Conservation (phyloP, 2,797 vertebrate species). For the Sciurus carolinensis region DNA sequence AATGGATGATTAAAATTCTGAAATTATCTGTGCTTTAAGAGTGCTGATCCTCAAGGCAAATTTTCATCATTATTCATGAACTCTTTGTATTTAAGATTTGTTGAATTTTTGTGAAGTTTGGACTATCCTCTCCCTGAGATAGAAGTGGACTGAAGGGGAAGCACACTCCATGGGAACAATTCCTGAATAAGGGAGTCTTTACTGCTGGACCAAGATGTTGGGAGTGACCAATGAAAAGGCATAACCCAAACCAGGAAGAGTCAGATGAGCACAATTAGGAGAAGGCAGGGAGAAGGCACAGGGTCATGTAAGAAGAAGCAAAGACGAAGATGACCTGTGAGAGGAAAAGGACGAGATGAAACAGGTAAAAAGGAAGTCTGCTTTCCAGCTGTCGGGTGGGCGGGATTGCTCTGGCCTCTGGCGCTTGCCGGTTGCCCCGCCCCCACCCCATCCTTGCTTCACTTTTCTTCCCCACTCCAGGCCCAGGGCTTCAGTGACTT, state of each 20-base stretch:
- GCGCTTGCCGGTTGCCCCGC: background rate
- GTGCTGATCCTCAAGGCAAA: background rate
- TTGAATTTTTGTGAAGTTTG: background rate
- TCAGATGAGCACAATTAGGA: background rate
- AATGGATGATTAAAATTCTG: background rate
- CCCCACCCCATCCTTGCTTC: background rate
- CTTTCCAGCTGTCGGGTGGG: background rate
- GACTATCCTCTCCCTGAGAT: background rate
- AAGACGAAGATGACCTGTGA: background rate
- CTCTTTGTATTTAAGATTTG: background rate
- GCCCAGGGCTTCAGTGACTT: background rate
- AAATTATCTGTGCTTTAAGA: background rate
- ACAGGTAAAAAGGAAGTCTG: background rate
- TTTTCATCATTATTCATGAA: conserved; percentile 15
- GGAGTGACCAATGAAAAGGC: background rate
- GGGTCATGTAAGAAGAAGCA: background rate
- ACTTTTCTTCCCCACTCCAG: background rate
- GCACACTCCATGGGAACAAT: background rate
- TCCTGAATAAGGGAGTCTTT: background rate
- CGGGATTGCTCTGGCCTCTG: background rate
- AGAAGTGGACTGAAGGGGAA: background rate
- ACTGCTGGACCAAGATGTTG: background rate
- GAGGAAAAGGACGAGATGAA: background rate
- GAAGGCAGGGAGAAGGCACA: background rate
- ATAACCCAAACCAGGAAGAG: background rate